Evolutionary conservation across 2,113 vertebrate genomes (phyloP).

Genomic region (Hirundichthys speculiger): DNA sequence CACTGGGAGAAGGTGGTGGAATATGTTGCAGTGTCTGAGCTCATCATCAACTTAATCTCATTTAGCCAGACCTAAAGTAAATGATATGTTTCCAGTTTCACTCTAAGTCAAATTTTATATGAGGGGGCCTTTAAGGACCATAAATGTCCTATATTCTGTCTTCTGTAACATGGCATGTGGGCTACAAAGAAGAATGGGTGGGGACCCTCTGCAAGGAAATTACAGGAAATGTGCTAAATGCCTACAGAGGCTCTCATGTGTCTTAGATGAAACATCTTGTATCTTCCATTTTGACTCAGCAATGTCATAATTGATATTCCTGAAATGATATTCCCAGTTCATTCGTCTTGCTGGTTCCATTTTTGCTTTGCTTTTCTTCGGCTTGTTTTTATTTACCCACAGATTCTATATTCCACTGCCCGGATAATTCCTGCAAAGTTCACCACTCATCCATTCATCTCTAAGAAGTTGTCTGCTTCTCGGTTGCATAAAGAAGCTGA

Average conservation of each 20-base stretch:
- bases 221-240: slow-evolving; percentile 54
- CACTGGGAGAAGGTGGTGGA: too few species aligned
- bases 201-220: slow-evolving; percentile 44
- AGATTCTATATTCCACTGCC: not conserved
- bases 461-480: slow-evolving; percentile 17
- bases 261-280: slow-evolving; percentile 13
- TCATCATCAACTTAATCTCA: too few species aligned
- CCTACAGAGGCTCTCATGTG: slow-evolving; percentile 34
- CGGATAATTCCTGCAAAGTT: slow-evolving; percentile 10
- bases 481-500: slow-evolving; percentile 24
- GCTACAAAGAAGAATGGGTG: slow-evolving; percentile 11
- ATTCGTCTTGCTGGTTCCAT: too few species aligned
- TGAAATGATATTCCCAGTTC: not conserved
- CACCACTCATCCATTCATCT: not conserved
- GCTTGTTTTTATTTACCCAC: too few species aligned
- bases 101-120: too few species aligned
- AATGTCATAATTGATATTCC: not conserved
- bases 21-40: too few species aligned
- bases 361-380: not conserved
- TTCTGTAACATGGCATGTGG: slow-evolving; percentile 10
- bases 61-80: too few species aligned
- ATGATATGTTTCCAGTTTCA: too few species aligned
- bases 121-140: too few species aligned
- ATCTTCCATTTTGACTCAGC: not conserved
- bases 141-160: too few species aligned